Conservation (phyloP, 2,888 invertebrate genomes). For the Leucophenga maculata region DNA sequence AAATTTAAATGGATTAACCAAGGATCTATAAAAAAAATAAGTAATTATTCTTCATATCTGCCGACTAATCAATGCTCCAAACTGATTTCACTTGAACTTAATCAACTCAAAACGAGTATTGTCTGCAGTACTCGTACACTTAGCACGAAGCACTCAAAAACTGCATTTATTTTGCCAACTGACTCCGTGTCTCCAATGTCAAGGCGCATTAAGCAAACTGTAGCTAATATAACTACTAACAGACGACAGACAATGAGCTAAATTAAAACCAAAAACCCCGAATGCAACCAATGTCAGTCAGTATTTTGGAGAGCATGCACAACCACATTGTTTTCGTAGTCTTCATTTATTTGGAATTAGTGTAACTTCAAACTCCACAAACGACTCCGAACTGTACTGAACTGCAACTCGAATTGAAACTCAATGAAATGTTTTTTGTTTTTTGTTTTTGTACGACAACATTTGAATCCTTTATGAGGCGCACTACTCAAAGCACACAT, state of each 20-base stretch:
- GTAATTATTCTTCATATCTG: no score
- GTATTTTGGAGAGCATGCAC: constrained; percentile 35
- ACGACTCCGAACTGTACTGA: constrained; percentile 20
- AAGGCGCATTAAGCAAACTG: no score
- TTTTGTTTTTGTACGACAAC: constrained; percentile 51
- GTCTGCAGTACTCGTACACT: no score
- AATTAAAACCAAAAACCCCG: constrained; percentile 47
- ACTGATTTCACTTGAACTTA: no score
- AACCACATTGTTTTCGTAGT: constrained; percentile 63
- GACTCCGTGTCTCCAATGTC: no score
- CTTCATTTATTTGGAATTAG: constrained; percentile 69
- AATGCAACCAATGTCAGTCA: constrained; percentile 21
- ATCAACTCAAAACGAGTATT: no score
- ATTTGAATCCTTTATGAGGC: constrained; percentile 70
- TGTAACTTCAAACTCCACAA: constrained; percentile 16
- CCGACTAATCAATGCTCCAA: no score
- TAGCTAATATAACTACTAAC: no score
- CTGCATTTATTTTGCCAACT: no score
- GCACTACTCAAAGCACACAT: constrained; percentile 52
- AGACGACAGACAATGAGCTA: constrained; percentile 37
- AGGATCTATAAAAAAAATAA: no score
- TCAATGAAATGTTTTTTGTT: constrained; percentile 46
- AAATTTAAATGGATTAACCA: no score
- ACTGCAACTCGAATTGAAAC: constrained; percentile 40
- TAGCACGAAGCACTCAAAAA: no score